These are phyloP conservation scores for Poeciliopsis paucimaculata DNA, from an alignment of 2,797 vertebrate genomes.

Conservation along the genomic window DNA sequence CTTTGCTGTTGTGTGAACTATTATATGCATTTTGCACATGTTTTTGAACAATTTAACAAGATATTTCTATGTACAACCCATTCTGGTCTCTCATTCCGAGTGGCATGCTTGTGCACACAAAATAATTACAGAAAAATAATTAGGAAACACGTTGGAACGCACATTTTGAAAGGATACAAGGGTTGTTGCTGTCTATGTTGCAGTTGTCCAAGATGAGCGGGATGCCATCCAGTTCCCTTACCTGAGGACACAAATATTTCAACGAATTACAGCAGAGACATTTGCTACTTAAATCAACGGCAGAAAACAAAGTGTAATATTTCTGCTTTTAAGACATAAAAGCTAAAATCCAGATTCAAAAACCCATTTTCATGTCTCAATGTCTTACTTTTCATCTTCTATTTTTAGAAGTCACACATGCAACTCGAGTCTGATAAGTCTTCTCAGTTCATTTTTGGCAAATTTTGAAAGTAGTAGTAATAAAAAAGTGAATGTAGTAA, in stretches of 20 bases:
- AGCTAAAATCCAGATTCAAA: neutral
- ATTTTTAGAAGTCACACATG: neutral
- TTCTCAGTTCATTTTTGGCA: neutral
- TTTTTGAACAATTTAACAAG: too few relatives aligned
- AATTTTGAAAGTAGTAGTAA: neutral
- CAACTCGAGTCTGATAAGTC: neutral
- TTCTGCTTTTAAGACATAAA: neutral
- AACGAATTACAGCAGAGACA: neutral
- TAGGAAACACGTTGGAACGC: too few relatives aligned
- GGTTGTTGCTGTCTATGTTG: conserved; percentile 94
- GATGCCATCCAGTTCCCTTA: conserved; percentile 90
- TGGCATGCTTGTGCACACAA: neutral
- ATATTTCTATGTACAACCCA: too few relatives aligned
- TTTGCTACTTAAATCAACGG: neutral
- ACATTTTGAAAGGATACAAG: conserved; percentile 91
- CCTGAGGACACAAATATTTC: conserved; percentile 73
- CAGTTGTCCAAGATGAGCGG: conserved; percentile 95
- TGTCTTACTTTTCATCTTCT: neutral
- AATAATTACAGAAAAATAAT: neutral
- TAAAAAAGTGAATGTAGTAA: too few relatives aligned
- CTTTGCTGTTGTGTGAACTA: too few relatives aligned
- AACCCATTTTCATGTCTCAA: neutral
- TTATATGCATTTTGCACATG: too few relatives aligned
- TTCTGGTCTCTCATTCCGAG: neutral
- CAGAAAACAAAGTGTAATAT: neutral